These are phyloP conservation scores for Rhinoraja longicauda DNA, from an alignment of 2,797 vertebrate species.

Conservation along the genomic window DNA sequence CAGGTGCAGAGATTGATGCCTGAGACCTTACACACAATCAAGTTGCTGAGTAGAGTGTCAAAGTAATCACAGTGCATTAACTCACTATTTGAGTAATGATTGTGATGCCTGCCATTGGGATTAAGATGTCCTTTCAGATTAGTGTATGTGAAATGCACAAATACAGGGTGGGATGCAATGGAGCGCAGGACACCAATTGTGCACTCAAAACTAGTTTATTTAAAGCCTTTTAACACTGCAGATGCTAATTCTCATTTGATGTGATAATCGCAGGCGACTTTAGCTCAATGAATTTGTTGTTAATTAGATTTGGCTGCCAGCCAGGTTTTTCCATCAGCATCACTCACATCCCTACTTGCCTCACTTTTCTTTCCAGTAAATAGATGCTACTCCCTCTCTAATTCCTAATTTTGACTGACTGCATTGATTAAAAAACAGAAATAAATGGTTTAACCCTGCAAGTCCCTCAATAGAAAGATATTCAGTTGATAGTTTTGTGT, in stretches of 20 bases:
- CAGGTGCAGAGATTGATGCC: neutral
- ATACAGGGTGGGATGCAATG: neutral
- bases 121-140: slow-evolving; percentile 11
- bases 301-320: neutral
- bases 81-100: neutral
- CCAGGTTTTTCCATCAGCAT: neutral
- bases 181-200: neutral
- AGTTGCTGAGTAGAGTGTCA: neutral
- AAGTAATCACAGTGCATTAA: slow-evolving; percentile 4
- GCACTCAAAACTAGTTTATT: slow-evolving; percentile 1
- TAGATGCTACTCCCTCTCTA: neutral
- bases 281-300: neutral
- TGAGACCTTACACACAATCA: neutral
- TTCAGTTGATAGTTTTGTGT: neutral
- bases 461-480: neutral
- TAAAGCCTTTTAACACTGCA: slow-evolving; percentile 18
- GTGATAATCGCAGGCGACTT: neutral
- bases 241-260: slow-evolving; percentile 16
- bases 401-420: neutral
- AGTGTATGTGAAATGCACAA: neutral
- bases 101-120: slow-evolving; percentile 20
- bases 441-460: neutral
- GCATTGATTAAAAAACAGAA: neutral
- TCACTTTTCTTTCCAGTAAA: neutral
- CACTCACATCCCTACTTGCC: too few species aligned